phyloP scores from a whole-genome alignment of 1,140 invertebrate genomes.

The Planococcus citri region DNA sequence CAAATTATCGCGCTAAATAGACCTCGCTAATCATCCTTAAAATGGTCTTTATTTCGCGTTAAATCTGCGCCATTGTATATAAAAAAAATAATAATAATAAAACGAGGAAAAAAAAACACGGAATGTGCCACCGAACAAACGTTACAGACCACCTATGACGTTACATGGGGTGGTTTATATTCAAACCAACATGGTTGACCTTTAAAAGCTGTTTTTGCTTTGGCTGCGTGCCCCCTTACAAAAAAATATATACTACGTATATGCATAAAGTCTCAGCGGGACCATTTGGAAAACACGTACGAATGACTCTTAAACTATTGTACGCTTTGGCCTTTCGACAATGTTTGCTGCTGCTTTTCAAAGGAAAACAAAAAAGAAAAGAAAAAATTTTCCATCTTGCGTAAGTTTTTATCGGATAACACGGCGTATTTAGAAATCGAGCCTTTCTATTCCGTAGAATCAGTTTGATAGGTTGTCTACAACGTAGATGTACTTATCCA shows the following conservation, averaged over 20 bases:
- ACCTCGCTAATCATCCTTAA: constrained; percentile 7
- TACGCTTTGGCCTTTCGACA: neutral
- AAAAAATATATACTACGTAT: neutral
- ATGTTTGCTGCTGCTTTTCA: neutral
- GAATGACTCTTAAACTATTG: neutral
- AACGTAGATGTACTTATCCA: no score
- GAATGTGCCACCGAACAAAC: constrained; percentile 13
- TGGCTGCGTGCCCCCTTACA: neutral
- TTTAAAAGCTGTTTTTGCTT: constrained; percentile 9
- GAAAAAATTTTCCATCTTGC: no score
- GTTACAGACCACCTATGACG: constrained; percentile 19
- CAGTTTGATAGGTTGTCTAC: no score
- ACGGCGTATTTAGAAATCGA: no score
- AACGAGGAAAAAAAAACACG: neutral
- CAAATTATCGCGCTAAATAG: neutral
- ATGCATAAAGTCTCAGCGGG: constrained; percentile 9
- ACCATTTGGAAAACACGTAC: constrained; percentile 8
- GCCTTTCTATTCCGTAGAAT: no score
- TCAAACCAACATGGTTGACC: constrained; percentile 18
- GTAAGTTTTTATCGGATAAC: no score
- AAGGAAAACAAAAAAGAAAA: no score
- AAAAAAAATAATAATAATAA: neutral
- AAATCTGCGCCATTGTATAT: neutral
- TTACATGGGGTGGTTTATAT: constrained; percentile 5
- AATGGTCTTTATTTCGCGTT: constrained; percentile 1